Evolutionary conservation across 2,888 invertebrate genomes (phyloP).

Genomic region (Stenurella melanura): DNA sequence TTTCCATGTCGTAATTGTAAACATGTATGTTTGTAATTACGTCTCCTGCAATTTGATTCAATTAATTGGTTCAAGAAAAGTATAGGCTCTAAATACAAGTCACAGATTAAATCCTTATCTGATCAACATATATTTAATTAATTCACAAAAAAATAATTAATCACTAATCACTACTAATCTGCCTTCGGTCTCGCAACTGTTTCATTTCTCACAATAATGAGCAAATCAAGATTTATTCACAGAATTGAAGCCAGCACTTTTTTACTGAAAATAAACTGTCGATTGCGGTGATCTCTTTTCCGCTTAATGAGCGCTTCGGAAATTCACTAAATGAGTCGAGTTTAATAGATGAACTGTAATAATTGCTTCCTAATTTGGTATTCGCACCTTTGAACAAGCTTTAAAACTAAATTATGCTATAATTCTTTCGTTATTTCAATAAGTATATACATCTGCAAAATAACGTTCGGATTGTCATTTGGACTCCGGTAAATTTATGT

Average conservation of each 20-base stretch:
- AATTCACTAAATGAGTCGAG: conserved; percentile 43
- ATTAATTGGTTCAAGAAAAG: neutral
- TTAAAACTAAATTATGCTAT: conserved; percentile 38
- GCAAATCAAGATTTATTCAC: neutral
- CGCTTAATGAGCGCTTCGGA: conserved; percentile 48
- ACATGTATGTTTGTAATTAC: too few species aligned
- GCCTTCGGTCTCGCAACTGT: neutral
- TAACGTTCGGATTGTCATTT: conserved; percentile 49
- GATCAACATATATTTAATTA: neutral
- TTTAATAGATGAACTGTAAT: conserved; percentile 49
- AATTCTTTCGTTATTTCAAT: conserved; percentile 33
- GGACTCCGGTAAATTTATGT: conserved; percentile 55
- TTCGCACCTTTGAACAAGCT: conserved; percentile 49
- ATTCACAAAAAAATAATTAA: neutral
- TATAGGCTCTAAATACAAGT: neutral
- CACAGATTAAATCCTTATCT: neutral
- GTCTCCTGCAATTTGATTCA: neutral
- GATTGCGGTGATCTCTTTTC: conserved; percentile 18
- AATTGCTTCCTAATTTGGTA: conserved; percentile 50
- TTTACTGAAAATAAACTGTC: conserved; percentile 19
- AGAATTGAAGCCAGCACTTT: conserved; percentile 2
- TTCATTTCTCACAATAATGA: conserved; percentile 6
- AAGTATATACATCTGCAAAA: conserved; percentile 40
- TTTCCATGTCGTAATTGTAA: too few species aligned
- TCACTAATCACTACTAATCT: neutral